Evolutionary conservation across 2,797 vertebrate genomes (phyloP).

Genomic region (Pelochelys cantorii): DNA sequence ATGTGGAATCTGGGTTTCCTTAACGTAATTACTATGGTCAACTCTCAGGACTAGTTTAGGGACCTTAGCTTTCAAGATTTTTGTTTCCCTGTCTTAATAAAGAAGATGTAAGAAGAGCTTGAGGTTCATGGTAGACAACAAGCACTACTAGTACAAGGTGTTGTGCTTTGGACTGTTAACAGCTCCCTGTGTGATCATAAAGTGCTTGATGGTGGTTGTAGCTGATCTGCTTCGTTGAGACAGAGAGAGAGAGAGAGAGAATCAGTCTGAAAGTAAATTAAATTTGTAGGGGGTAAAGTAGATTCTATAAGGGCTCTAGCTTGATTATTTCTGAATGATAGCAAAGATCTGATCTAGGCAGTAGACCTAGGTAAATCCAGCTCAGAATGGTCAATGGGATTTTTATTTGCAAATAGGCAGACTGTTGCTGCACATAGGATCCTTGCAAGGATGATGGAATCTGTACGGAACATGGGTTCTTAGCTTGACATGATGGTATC

Average conservation of each 20-base stretch:
- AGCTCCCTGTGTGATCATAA: not conserved
- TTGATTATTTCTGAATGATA: not conserved
- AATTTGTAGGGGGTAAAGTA: not conserved
- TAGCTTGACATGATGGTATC: not conserved
- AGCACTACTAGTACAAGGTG: not conserved
- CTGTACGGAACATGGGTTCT: not conserved
- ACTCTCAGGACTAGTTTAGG: not conserved
- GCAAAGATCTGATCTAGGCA: not conserved
- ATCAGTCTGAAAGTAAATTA: not conserved
- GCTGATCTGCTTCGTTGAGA: not conserved
- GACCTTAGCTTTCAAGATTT: not conserved
- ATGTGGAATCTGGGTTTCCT: no score
- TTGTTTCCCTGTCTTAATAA: not conserved
- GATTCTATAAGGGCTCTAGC: not conserved
- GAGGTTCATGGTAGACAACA: not conserved
- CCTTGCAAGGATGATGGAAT: not conserved
- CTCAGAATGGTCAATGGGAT: not conserved
- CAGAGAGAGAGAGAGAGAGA: no score
- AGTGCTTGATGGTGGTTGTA: not conserved
- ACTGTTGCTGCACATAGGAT: not conserved
- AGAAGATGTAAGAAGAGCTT: not conserved
- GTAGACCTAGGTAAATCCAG: not conserved
- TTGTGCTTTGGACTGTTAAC: not conserved
- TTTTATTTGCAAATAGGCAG: not conserved
- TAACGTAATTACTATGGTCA: not conserved